A percentile compares a stretch with the other conserved stretches of the same genome.
Evolutionary conservation across 2,113 vertebrate genomes (phyloP).

Genomic region (Aix galericulata): DNA sequence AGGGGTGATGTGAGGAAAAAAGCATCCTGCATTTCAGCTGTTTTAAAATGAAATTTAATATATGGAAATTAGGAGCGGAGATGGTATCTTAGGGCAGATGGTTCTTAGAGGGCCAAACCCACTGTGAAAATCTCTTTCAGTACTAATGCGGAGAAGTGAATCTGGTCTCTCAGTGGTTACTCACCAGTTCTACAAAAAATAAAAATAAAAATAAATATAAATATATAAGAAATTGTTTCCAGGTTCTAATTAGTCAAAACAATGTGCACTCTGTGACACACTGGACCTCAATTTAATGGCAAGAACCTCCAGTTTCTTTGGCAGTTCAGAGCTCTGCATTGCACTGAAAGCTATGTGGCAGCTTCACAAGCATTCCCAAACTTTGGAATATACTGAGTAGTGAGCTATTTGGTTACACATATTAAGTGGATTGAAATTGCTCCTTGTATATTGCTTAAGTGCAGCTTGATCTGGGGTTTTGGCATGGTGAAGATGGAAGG

Average conservation of each 20-base stretch:
- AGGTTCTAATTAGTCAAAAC: constrained; percentile 14
- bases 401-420: background rate
- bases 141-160: background rate
- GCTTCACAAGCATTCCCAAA: constrained; percentile 18
- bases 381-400: constrained; percentile 1
- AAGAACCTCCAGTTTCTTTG: constrained; percentile 22
- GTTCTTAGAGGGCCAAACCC: background rate
- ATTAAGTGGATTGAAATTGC: constrained; percentile 28
- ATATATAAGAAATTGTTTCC: background rate
- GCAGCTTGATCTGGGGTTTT: constrained; percentile 13
- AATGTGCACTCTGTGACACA: background rate
- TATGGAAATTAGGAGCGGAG: background rate
- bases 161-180: background rate
- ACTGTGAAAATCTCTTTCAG: background rate
- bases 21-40: background rate
- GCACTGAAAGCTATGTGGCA: constrained; percentile 33
- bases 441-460: background rate
- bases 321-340: constrained; percentile 5
- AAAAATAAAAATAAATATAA: background rate
- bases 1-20: background rate
- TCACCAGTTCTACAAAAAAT: background rate
- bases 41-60: background rate
- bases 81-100: background rate
- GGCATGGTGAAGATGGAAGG: background rate
- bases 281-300: constrained; percentile 16